Conservation (phyloP, 2,888 invertebrate genomes). For the Caenorhabditis uteleia region DNA sequence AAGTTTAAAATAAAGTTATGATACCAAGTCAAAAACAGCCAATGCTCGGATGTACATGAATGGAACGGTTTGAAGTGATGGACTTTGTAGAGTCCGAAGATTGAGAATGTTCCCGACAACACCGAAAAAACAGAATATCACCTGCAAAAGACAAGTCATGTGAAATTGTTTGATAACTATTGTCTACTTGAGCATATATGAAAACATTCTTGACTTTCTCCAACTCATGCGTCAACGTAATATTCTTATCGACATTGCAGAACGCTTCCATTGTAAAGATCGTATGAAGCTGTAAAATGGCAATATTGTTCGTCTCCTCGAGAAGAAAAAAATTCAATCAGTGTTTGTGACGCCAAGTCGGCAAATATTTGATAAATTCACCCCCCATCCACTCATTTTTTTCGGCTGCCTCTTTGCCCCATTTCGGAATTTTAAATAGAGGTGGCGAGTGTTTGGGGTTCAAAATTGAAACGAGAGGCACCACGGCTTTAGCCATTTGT, state of each 20-base stretch:
- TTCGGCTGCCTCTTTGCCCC: no score
- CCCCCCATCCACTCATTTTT: no score
- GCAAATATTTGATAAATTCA: no score
- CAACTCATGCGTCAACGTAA: constrained; percentile 3
- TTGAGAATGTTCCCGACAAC: constrained; percentile 81
- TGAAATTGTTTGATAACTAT: neutral
- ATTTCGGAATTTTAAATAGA: no score
- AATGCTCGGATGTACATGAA: constrained; percentile 81
- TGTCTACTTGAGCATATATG: constrained; percentile 20
- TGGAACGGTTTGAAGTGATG: constrained; percentile 81
- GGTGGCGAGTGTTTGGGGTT: no score
- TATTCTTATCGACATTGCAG: constrained; percentile 19
- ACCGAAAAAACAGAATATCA: constrained; percentile 57
- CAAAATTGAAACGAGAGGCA: no score
- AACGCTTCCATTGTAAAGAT: constrained; percentile 35
- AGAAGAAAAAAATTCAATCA: neutral
- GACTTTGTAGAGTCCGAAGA: constrained; percentile 80
- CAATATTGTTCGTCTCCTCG: neutral
- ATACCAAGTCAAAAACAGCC: constrained; percentile 80
- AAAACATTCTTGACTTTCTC: constrained; percentile 17
- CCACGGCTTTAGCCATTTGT: no score
- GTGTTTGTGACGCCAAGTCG: no score
- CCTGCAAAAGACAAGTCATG: constrained; percentile 29
- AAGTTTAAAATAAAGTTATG: neutral
- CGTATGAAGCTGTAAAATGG: constrained; percentile 18